Evolutionary conservation across 2,888 invertebrate genomes (phyloP).

Genomic region (Ophraella communa): DNA sequence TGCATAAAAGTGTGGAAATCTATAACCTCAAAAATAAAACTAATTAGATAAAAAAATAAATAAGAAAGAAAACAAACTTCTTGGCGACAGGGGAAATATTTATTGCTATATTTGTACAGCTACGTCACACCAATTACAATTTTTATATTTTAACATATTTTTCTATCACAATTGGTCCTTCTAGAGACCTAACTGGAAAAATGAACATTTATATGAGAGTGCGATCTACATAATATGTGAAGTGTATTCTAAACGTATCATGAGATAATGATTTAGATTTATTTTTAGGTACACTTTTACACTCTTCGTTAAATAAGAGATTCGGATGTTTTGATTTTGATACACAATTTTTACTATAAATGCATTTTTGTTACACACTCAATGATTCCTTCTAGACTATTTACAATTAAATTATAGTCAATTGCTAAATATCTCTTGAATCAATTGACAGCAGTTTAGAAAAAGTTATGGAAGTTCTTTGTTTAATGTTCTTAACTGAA

Average conservation of each 20-base stretch:
- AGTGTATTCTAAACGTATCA: conserved; percentile 22
- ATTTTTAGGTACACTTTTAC: neutral
- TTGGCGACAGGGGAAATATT: conserved; percentile 42
- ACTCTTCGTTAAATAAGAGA: neutral
- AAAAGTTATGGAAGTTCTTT: no score
- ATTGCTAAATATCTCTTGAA: no score
- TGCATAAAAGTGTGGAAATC: no score
- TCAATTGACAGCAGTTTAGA: no score
- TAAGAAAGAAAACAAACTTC: conserved; percentile 3
- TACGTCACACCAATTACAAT: conserved; percentile 46
- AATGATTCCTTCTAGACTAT: conserved; percentile 1
- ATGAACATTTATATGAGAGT: conserved; percentile 21
- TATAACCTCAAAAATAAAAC: no score
- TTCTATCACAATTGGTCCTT: conserved; percentile 14
- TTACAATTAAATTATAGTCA: no score
- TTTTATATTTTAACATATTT: conserved; percentile 25
- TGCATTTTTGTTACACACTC: neutral
- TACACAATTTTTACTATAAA: neutral
- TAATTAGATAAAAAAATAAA: no score
- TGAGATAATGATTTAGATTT: neutral
- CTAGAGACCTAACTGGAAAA: conserved; percentile 35
- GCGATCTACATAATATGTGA: conserved; percentile 18
- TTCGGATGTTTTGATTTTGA: neutral
- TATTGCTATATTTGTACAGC: conserved; percentile 49
- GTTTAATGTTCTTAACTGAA: no score